Base-by-base conservation (phyloP, 2,888 invertebrate species). In the Agrenia bidenticulata region DNA sequence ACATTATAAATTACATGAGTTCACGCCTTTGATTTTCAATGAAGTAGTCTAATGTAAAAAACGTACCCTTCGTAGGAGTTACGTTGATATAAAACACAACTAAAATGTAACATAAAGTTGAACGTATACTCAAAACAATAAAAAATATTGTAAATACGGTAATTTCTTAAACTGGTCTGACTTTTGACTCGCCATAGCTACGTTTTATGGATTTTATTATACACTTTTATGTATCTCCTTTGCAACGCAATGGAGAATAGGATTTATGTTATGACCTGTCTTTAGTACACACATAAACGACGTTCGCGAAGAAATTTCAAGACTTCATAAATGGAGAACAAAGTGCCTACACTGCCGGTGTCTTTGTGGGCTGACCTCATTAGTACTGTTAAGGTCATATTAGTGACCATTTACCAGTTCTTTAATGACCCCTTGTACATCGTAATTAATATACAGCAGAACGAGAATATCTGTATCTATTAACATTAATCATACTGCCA, bases 351-450 rank as follows among this genome's bases (percentile, higher is more conserved):
- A 73, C 62, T 59, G 68, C 68, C 72, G 74, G 72, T 67, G 39
- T 70, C 72, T 74, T 74, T 74, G 74, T 64, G 63, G 59, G 58
- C 42, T 66, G 67, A 69, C 72, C 72, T 74, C 66, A 70, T 68
- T 70, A 66, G 56, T 41, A 57, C 57, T 27, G 26, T 15, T 26
- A 27, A 55, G 55, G 55, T 55, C 55, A 57, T 41, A 19, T 37
- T 57, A 21, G 19, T 39, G 19, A 19, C 39, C 27, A 57, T 41
- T 57, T 57, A 57, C 57, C 21, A 27, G 17, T 41, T 37, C 41
- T 15, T 51, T 57, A 59, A 49, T 45, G 49, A 49, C 45, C 24
- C 11, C 27, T 15, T 59, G 45, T 42, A 59, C 59, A 49, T 59
- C 26, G 15, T 59, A 42, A 59, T 59, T 59, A 59, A 59, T 59